Conservation (phyloP, 2,797 vertebrate species). For the Numenius phaeopus region DNA sequence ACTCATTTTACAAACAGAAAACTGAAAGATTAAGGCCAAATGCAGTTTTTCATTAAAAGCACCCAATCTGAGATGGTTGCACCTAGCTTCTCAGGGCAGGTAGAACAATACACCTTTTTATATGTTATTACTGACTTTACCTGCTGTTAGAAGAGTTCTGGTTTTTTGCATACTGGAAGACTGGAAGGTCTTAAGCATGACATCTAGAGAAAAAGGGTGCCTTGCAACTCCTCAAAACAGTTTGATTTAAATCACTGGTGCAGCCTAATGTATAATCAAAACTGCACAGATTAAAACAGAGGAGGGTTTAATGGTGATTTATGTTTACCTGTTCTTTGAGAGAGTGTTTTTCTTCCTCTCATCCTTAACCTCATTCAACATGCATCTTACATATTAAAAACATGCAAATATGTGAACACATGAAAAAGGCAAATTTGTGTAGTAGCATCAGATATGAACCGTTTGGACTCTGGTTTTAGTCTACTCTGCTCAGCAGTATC, state of each 20-base stretch:
- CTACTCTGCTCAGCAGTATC: not conserved
- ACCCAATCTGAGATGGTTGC: not conserved
- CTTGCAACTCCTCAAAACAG: not conserved
- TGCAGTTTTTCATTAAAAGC: not conserved
- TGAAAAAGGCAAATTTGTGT: not conserved
- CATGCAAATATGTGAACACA: not conserved
- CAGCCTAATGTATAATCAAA: not conserved
- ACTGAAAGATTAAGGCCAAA: not conserved
- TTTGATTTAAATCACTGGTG: not conserved
- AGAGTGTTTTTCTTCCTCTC: fast-evolving
- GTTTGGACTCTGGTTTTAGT: not conserved
- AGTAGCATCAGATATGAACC: not conserved
- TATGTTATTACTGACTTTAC: not conserved
- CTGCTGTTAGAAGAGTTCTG: not conserved
- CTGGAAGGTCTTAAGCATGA: not conserved
- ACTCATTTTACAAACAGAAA: not conserved
- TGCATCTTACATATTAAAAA: not conserved
- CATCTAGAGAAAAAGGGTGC: not conserved
- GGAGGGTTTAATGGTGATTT: fast-evolving
- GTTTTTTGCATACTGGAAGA: not conserved
- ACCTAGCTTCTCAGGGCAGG: not conserved
- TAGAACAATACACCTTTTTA: not conserved
- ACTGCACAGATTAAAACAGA: not conserved
- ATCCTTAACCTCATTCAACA: not conserved
- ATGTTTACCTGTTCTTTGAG: not conserved